Evolutionary conservation across 1,140 invertebrate genomes (phyloP), one percentile per base, ranked within the genome.

Genomic region (Thaumetopoea pityocampa): DNA sequence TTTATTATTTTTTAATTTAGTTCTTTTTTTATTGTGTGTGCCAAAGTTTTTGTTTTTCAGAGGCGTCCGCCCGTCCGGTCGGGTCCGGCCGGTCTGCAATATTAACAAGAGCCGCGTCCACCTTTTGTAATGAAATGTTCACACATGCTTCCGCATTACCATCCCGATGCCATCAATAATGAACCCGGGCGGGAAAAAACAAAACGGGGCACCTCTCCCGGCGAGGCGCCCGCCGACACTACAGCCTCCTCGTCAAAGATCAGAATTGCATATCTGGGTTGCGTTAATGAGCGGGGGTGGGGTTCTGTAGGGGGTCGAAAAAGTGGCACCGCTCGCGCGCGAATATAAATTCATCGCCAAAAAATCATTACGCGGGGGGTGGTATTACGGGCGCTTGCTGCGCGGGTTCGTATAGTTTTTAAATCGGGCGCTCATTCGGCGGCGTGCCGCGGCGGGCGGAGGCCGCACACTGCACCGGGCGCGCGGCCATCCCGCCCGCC

Each of bases 271-370:
- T 86, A 86, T 86, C 84, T 86, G 84, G 77, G 77, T 79, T 82
- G 82, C 79, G 82, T 83, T 86, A 85, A 85, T 85, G 84, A 85
- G 84, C 64, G 73, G 70, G 58, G 68, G 65, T 51, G 66, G 55
- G 67, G 60, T 62, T 45, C 51, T 51, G 55, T 40, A 64, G 65
- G 74, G 79, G 67, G 67, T 69, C 71, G 79, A 83, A 83, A 83
- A 83, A 83, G 76, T 78, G 71, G 70, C 74, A 80, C 77, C 73
- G 74, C 80, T 80, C 77, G 73, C 74, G 74, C 70, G 81, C 82
- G 82, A 86, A 85, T 86, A 86, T 86, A 86, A 86, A 86, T 86
- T 86, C 84, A 86, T 86, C 84, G 84, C 84, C 84, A 86, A 86
- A 86, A 86, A 86, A 86, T 86, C 84, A 86, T 86, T 86, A 86